Evolutionary conservation across 2,888 invertebrate genomes (phyloP).

Genomic region (Blastobasis lacticolella): DNA sequence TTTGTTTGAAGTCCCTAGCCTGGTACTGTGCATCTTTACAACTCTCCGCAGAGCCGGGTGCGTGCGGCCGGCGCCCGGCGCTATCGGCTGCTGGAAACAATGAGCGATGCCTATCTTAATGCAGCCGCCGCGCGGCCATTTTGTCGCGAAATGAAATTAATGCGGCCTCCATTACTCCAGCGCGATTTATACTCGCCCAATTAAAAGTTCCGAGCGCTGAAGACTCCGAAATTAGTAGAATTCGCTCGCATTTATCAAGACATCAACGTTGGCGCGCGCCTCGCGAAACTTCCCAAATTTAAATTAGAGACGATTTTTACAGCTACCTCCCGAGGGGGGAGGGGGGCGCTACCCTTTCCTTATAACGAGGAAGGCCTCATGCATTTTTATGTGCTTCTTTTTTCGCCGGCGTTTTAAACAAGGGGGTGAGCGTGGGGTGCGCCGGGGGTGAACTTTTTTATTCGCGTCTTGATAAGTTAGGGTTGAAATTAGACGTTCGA

Average conservation of each 20-base stretch:
- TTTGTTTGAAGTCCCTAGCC: not conserved
- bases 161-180: conserved; percentile 55
- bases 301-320: conserved; percentile 76
- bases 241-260: conserved; percentile 71
- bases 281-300: conserved; percentile 74
- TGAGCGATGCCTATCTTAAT: conserved; percentile 65
- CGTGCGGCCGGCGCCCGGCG: not conserved
- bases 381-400: conserved; percentile 77
- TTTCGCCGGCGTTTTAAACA: conserved; percentile 76
- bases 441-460: conserved; percentile 71
- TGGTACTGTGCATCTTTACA: not conserved
- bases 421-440: conserved; percentile 70
- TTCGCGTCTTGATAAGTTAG: conserved; percentile 76
- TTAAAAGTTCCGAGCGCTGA: conserved; percentile 68
- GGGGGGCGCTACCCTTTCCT: conserved; percentile 71
- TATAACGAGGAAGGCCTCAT: conserved; percentile 76
- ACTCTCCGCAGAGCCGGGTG: not conserved
- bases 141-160: conserved; percentile 64
- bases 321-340: conserved; percentile 64
- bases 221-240: conserved; percentile 70
- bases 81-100: conserved; percentile 35
- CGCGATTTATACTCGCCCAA: conserved; percentile 68
- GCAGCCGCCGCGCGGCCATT: conserved; percentile 47
- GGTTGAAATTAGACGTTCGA: conserved; percentile 75
- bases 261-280: conserved; percentile 68